A percentile compares a stretch with the other conserved stretches of the same genome.
These are phyloP conservation scores for Caradrina kadenii DNA, from an alignment of 2,888 invertebrate genomes.

Conservation along the genomic window DNA sequence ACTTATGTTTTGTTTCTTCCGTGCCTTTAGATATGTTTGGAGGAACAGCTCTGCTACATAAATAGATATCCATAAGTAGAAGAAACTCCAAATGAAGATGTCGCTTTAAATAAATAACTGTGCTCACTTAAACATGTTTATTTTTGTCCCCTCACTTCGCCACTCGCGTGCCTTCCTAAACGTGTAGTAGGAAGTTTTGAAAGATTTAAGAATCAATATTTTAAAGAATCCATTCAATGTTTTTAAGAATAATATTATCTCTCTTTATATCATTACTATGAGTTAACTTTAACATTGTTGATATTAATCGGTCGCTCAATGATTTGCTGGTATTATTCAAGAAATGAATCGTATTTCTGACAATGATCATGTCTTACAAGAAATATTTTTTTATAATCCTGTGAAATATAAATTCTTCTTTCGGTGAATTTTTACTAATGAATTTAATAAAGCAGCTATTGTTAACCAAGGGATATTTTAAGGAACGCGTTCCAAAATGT, in stretches of 20 bases:
- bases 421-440: neutral
- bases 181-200: slow-evolving; percentile 71
- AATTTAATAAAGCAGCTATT: neutral
- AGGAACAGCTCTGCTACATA: slow-evolving; percentile 52
- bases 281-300: neutral
- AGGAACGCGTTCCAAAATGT: slow-evolving; percentile 21
- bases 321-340: neutral
- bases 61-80: slow-evolving; percentile 81
- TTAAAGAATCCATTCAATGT: slow-evolving; percentile 19
- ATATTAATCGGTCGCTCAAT: neutral
- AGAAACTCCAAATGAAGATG: slow-evolving; percentile 78
- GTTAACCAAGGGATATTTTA: neutral
- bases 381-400: neutral
- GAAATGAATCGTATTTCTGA: neutral
- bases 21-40: slow-evolving; percentile 28
- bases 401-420: slow-evolving; percentile 10
- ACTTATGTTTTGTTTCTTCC: slow-evolving; percentile 39
- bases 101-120: slow-evolving; percentile 86
- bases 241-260: neutral
- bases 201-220: slow-evolving; percentile 68
- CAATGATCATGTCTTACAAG: neutral
- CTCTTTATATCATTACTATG: neutral
- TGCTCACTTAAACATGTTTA: slow-evolving; percentile 84
- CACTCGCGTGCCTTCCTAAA: slow-evolving; percentile 74
- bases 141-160: slow-evolving; percentile 80